phyloP scores from a whole-genome alignment of 2,113 vertebrate genomes.

The Polyodon spathula region DNA sequence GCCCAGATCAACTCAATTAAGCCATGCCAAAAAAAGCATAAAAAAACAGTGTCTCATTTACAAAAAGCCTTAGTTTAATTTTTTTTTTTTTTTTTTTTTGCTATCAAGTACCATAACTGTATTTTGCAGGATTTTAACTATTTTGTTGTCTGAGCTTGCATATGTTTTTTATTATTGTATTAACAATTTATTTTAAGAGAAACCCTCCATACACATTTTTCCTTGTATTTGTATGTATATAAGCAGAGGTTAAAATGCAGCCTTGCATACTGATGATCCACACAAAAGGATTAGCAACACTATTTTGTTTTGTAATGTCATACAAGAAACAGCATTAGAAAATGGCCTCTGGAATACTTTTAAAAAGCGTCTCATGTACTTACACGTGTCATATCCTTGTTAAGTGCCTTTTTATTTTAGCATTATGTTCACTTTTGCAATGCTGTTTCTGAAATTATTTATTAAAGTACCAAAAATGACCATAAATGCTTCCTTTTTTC shows the following conservation, averaged over 20 bases:
- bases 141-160: neutral
- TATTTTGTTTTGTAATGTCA: neutral
- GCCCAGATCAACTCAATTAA: slow-evolving; percentile 8
- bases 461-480: slow-evolving; percentile 21
- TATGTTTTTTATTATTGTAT: slow-evolving; percentile 1
- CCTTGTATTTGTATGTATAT: too few species aligned
- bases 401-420: slow-evolving; percentile 20
- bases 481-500: neutral
- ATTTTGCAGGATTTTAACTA: neutral
- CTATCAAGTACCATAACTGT: neutral
- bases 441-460: slow-evolving; percentile 22
- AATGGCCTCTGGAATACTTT: neutral
- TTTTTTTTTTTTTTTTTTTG: slow-evolving; percentile 10
- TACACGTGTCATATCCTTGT: neutral
- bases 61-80: slow-evolving; percentile 15
- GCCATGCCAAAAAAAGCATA: slow-evolving; percentile 19
- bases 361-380: neutral
- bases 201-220: too few species aligned
- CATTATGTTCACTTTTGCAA: slow-evolving; percentile 21
- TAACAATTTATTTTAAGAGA: neutral
- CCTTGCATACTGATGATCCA: neutral
- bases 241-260: too few species aligned
- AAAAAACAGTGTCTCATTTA: slow-evolving; percentile 2
- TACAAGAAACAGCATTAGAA: neutral
- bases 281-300: neutral